These are phyloP conservation scores for Pyrocephalus nanus DNA, from an alignment of 2,797 vertebrate species.

Conservation along the genomic window DNA sequence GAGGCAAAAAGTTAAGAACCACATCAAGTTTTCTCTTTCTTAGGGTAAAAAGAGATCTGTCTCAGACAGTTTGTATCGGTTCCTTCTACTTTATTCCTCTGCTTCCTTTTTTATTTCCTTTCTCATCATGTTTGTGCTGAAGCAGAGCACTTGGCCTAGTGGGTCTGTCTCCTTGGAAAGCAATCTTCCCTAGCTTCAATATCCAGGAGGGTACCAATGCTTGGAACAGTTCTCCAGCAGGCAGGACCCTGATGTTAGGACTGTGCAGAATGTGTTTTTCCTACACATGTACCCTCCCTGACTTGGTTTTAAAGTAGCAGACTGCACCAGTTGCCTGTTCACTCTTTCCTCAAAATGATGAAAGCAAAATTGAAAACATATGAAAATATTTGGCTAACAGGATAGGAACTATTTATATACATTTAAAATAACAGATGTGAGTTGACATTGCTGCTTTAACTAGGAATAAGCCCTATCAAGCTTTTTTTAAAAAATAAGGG, in stretches of 20 bases:
- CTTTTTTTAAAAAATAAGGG: neutral
- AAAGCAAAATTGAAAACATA: conserved; percentile 42
- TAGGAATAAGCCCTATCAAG: neutral
- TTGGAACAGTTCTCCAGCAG: neutral
- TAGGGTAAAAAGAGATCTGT: neutral
- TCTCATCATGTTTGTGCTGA: neutral
- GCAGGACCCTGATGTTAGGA: neutral
- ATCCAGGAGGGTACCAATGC: neutral
- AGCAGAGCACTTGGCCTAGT: neutral
- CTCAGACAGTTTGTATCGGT: neutral
- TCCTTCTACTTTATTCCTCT: neutral
- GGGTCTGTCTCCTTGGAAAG: neutral
- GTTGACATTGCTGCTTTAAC: neutral
- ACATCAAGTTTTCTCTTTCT: neutral
- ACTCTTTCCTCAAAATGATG: conserved; percentile 1
- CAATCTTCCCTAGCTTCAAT: neutral
- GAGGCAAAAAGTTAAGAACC: neutral
- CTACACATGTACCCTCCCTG: neutral
- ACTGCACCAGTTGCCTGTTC: neutral
- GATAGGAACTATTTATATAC: conserved; percentile 4
- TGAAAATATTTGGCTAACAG: conserved; percentile 33
- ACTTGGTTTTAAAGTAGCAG: neutral
- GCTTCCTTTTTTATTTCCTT: neutral
- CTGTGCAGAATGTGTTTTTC: neutral
- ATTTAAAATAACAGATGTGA: conserved; percentile 35